Evolutionary conservation across 2,888 invertebrate genomes (phyloP), one percentile per base, ranked within the genome.

Genomic region (Diachrysia chrysitis): DNA sequence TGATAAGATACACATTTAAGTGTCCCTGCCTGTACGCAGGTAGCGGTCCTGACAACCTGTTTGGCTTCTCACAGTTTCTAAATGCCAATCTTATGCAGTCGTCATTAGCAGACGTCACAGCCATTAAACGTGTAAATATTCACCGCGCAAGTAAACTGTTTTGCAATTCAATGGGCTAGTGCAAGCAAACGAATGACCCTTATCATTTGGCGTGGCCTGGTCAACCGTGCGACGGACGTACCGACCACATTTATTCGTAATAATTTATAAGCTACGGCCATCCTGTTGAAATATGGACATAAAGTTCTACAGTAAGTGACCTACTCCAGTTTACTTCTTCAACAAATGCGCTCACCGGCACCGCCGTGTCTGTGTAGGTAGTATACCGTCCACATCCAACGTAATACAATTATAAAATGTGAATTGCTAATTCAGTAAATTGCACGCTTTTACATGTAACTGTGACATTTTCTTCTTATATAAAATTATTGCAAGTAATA

Each of bases 121-220:
- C 86, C 89, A 90, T 90, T 92, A 87, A 83, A 85, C 85, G 86
- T 87, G 89, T 93, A 92, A 93, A 93, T 93, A 93, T 93, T 92
- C 92, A 92, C 89, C 87, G 86, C 80, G 83, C 87, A 82, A 85
- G 85, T 89, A 86, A 88, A 87, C 87, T 88, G 85, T 81, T 93
- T 91, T 91, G 91, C 92, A 92, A 92, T 93, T 92, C 92, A 92
- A 93, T 93, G 87, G 87, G 85, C 82, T 82, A 79, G 81, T 80
- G 82, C 87, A 85, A 87, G 87, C 84, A 87, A 89, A 89, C 87
- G 90, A 91, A 90, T 92, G 92, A 90, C 90, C 90, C 90, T 90
- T 87, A 87, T 87, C 87, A 82, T 79, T 83, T 73, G 66, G 73
- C 71, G 68, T 72, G 79, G 72, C 73, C 81, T 81, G 83, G 84